A percentile compares a stretch with the other conserved stretches of the same genome.
These are phyloP conservation scores for Struthidea cinerea DNA, from an alignment of 2,113 vertebrate species.

Conservation along the genomic window DNA sequence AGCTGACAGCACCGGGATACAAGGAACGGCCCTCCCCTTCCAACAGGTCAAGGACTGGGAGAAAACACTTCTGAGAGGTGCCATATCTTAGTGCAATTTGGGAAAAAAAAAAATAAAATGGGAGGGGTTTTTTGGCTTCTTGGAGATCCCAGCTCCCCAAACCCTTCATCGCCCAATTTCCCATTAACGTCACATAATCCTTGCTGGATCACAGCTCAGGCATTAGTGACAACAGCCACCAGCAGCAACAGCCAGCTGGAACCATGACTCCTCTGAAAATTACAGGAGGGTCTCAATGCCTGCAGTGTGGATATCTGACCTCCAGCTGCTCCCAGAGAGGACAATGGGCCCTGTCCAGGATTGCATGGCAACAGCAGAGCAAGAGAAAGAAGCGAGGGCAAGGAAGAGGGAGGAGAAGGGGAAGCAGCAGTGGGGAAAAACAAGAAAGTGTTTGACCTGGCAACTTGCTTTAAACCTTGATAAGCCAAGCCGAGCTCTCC, in stretches of 20 bases:
- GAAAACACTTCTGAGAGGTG: not conserved
- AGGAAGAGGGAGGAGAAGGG: not conserved
- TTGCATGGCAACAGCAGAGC: not conserved
- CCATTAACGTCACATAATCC: not conserved
- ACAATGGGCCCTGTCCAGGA: not conserved
- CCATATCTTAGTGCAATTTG: not conserved
- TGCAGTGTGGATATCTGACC: not conserved
- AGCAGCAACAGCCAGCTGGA: not conserved
- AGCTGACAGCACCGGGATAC: not conserved
- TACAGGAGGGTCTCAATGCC: not conserved
- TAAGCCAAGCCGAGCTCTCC: slow-evolving; percentile 93
- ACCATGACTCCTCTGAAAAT: not conserved
- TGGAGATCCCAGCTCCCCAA: not conserved
- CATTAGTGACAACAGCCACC: not conserved
- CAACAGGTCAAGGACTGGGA: not conserved
- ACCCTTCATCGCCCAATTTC: not conserved
- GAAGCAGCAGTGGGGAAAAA: not conserved
- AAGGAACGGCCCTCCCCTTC: not conserved
- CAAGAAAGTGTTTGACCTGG: slow-evolving; percentile 79
- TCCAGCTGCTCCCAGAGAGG: not conserved
- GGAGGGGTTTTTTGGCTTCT: accelerated
- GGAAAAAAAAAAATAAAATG: not conserved
- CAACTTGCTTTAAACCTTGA: slow-evolving; percentile 92
- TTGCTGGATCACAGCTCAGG: not conserved
- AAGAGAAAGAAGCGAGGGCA: not conserved